Percentiles rank a stretch among this genome's conserved stretches.
Conservation (phyloP, 1,140 invertebrate species). For the Phocides pigmalion region DNA sequence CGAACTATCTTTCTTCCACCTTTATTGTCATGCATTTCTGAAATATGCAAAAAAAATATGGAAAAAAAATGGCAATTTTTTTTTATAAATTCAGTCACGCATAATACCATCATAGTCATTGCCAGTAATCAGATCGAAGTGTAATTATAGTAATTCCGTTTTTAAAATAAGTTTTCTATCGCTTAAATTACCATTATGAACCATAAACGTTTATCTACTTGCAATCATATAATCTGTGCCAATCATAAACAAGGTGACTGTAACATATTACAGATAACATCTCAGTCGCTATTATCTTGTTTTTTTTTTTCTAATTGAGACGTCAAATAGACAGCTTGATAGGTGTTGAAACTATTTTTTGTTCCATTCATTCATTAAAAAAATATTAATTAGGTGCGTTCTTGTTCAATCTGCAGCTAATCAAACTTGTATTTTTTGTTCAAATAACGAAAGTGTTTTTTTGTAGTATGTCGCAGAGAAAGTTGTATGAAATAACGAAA, state of each 20-base stretch:
- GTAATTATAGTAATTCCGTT: no score
- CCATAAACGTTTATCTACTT: neutral
- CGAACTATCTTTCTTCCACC: no score
- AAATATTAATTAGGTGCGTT: constrained; percentile 21
- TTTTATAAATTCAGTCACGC: no score
- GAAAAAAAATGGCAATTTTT: no score
- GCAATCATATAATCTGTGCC: constrained; percentile 6
- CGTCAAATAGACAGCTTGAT: constrained; percentile 17
- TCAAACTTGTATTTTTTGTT: neutral
- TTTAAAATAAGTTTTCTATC: neutral
- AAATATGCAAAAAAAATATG: no score
- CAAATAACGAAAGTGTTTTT: constrained; percentile 15
- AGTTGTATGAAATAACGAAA: constrained; percentile 3
- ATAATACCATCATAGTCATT: no score
- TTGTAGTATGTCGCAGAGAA: neutral
- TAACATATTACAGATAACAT: neutral
- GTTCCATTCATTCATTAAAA: constrained; percentile 2
- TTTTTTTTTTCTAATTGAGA: constrained; percentile 5
- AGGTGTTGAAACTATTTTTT: constrained; percentile 12
- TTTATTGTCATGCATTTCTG: no score
- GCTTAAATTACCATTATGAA: neutral
- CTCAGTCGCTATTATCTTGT: neutral
- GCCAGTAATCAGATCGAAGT: no score
- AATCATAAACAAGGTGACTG: neutral
- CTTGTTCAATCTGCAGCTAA: constrained; percentile 1